Base-by-base conservation (phyloP, 92 coral and sea anemone species). In the Zoanthus solanderi region DNA sequence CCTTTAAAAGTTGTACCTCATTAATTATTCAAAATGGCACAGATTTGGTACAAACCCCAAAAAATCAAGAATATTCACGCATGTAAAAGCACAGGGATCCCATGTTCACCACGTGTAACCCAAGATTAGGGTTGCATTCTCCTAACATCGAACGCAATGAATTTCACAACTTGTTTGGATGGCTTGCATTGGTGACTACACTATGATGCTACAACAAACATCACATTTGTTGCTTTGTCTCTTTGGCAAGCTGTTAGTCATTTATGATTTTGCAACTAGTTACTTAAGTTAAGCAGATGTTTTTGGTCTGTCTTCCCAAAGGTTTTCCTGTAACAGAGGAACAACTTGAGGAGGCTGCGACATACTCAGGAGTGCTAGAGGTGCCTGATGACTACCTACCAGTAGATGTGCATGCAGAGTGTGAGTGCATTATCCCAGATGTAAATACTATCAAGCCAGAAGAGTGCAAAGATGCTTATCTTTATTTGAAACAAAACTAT, bases 261-360 rank as follows among this genome's bases (percentile, higher is more conserved):
- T 57, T 57, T 57, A 14, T 57, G 65, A 57, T 57, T 57, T 57
- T 57, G 60, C 60, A 54, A 54, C 60, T 54, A 54, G 60, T 54
- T 54, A 54, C 60, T 54, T 54, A 4, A 6, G 60, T 54, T 54
- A 54, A 54, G 60, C 60, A 54, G 60, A 54, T 54, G 60, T 54
- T 54, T 54, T 54, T 54, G 60, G 60, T 54, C 12, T 54, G 60
- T 54, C 60, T 54, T 54, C 60, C 60, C 60, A 54, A 54, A 54
- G 60, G 60, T 54, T 54, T 54, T 54, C 60, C 60, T 54, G 60
- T 54, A 54, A 83, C 54, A 66, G 87, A 83, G 7, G 77, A 67
- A 31, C 87, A 83, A 34, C 72, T 83, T 53, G 71, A 83, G 72
- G 87, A 83, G 57, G 78, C 72, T 48, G 87, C 87, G 53, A 83